Base-by-base conservation (phyloP, 2,888 invertebrate genomes). In the Clanis bilineata region DNA sequence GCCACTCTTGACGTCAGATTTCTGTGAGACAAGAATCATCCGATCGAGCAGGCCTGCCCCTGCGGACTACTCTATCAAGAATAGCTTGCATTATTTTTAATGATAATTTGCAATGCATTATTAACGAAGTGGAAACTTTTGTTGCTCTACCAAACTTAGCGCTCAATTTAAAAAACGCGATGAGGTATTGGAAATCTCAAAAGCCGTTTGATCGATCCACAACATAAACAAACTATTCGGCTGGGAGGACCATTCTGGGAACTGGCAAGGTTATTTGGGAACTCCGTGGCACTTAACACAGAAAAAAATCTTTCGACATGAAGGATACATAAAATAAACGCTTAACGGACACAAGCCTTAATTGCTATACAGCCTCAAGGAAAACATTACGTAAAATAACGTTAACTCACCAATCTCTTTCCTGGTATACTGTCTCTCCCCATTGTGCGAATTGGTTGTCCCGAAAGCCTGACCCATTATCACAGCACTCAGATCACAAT, bases 401-500 rank as follows among this genome's bases (percentile, higher is more conserved):
- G 12, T 5, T 9, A 15, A 58, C 91, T 69, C 77, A 92, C 93
- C 92, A 70, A 86, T 87, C 73, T 92, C 91, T 78, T 93, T 93
- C 71, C 90, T 90, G 66, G 82, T 80, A 68, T 84, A 86, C 64
- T 90, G 88, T 69, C 92, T 79, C 64, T 90, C 90, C 45, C 87
- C 86, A 67, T 83, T 84, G 76, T 92, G 90, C 38, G 92, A 90
- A 65, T 85, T 88, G 60, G 90, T 85, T 25, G 89, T 92, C 60
- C 93, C 93, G 70, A 93, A 93, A 45, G 90, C 83, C 69, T 93
- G 93, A 64, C 93, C 93, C 93, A 93, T 51, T 51, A 51, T 51
- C 51, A 51, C 51, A 51, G 51, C 51, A 51, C 51, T 51, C 18
- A 51, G 51, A 51, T 51, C 51, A 51, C 51, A 51, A 28, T 23